Evolutionary conservation across 2,888 invertebrate species (phyloP).

Genomic region (Torymus tubicola): DNA sequence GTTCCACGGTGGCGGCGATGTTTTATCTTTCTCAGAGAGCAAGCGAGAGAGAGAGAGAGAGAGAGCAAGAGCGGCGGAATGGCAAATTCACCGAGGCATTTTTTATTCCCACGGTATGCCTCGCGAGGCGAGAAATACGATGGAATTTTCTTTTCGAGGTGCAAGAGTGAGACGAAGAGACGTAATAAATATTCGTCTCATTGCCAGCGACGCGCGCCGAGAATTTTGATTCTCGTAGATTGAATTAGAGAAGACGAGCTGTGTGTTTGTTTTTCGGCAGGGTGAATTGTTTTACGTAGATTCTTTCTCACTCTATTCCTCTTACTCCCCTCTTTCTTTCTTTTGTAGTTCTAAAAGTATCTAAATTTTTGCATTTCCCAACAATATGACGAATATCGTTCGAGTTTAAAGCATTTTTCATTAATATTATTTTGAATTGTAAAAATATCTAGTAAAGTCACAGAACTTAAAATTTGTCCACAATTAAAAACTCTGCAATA

Average conservation of each 20-base stretch:
- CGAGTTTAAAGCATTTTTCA: no score
- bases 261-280: not conserved
- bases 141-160: not conserved
- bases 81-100: slow-evolving; percentile 32
- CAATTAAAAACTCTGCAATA: no score
- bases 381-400: no score
- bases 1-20: slow-evolving; percentile 1
- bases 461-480: no score
- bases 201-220: not conserved
- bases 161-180: not conserved
- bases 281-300: not conserved
- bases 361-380: no score
- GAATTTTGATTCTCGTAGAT: slow-evolving; percentile 1
- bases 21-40: slow-evolving; percentile 17
- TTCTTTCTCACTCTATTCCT: no score
- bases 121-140: not conserved
- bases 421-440: no score
- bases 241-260: not conserved
- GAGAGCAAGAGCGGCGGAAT: not conserved
- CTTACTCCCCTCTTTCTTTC: no score
- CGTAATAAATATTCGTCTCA: not conserved
- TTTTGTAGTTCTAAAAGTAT: no score
- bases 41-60: not conserved
- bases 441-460: no score
- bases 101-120: slow-evolving; percentile 20